Conservation (phyloP, 64 coral and sea anemone species). For the Actinia tenebrosa region DNA sequence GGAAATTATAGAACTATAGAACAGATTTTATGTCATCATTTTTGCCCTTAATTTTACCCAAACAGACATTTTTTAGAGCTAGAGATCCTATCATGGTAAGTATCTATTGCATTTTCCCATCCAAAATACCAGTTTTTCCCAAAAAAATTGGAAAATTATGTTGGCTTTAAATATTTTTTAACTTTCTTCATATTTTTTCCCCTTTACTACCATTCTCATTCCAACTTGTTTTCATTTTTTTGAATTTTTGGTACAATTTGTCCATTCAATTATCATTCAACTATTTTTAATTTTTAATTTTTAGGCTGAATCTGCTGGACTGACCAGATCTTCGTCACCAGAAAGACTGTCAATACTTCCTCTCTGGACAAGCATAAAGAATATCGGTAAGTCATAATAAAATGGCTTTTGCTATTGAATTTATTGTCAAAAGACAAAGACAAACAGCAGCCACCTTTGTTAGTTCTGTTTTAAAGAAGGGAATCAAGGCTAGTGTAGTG, state of each 20-base stretch:
- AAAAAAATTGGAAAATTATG: background rate
- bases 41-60: slow-evolving; percentile 32
- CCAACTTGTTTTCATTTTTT: background rate
- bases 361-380: slow-evolving; percentile 83
- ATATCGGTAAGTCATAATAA: slow-evolving; percentile 49
- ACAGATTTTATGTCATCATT: background rate
- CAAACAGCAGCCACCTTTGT: too few relatives aligned
- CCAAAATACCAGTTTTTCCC: background rate
- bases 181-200: background rate
- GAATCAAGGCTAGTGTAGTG: too few relatives aligned
- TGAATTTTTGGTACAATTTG: background rate
- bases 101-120: background rate
- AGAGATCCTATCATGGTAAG: slow-evolving; percentile 81
- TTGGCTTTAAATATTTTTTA: background rate
- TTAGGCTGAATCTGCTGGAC: slow-evolving; percentile 76
- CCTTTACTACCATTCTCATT: background rate
- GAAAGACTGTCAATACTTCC: slow-evolving; percentile 71
- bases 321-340: slow-evolving; percentile 51
- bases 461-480: too few relatives aligned
- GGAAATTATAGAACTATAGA: background rate
- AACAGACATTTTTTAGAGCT: slow-evolving; percentile 85
- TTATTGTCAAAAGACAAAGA: too few relatives aligned
- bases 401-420: too few relatives aligned
- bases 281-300: background rate
- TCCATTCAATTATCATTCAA: background rate